Conservation (phyloP, 2,797 vertebrate species). For the Siniperca undulata region DNA sequence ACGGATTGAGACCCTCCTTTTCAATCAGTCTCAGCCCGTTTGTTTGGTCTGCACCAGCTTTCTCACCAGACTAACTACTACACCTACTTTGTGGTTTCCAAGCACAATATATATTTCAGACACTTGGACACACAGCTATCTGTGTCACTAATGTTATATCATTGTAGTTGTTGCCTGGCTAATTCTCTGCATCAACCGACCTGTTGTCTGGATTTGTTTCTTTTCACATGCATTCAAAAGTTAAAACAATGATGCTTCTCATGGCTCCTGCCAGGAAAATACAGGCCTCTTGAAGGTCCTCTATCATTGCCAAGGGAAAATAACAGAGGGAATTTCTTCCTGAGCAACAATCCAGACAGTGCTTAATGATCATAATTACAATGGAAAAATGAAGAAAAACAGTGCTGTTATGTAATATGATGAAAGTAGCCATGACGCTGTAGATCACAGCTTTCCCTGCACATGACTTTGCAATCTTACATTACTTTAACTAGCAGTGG, state of each 20-base stretch:
- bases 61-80: constrained; percentile 4
- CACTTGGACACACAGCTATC: background rate
- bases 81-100: constrained; percentile 4
- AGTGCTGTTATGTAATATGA: constrained; percentile 28
- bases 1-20: background rate
- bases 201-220: constrained; percentile 21
- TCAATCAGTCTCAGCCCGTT: background rate
- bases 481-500: constrained; percentile 5
- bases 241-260: constrained; percentile 54
- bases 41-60: constrained; percentile 6
- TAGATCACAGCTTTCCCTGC: constrained; percentile 17
- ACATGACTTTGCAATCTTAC: background rate
- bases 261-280: constrained; percentile 69
- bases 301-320: constrained; percentile 66
- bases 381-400: constrained; percentile 46
- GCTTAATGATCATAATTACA: constrained; percentile 56
- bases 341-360: constrained; percentile 55
- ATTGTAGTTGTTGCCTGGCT: background rate
- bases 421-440: constrained; percentile 20
- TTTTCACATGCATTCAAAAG: constrained; percentile 38
- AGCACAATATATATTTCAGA: background rate
- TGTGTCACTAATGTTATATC: background rate
- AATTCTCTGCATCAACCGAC: constrained; percentile 20
- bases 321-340: constrained; percentile 62
- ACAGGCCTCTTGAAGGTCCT: constrained; percentile 53